Evolutionary conservation across 2,888 invertebrate species (phyloP), one percentile per base, ranked within the genome.

Genomic region (Lochmaea capreae): DNA sequence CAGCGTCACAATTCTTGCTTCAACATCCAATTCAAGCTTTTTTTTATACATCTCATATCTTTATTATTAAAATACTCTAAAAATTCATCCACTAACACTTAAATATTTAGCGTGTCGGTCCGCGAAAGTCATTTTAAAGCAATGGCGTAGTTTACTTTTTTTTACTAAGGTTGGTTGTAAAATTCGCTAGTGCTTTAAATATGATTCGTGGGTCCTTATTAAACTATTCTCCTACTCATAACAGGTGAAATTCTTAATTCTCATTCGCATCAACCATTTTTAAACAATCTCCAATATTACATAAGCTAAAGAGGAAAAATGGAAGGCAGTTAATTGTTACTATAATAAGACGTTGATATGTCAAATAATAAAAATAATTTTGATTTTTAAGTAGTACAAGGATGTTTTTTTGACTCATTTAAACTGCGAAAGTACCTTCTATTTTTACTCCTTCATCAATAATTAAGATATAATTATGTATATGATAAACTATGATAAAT

Each of bases 61-160:
- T 71, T 70, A 70, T 76, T 43, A 81, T 81, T 85, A 83, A 85
- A 84, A 85, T 84, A 85, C 76, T 84, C 85, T 85, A 85, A 83
- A 57, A 52, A 63, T 63, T 83, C 84, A 83, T 84, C 82, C 85
- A 85, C 86, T 85, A 85, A 86, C 86, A 85, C 85, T 84, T 85
- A 85, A 62, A 63, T 78, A 83, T 78, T 78, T 83, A 83, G 76
- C 80, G 81, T 81, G 80, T 83, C 83, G 83, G 83, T 81, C 52
- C 70, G 71, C 72, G 49, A 63, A 73, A 71, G 49, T 33, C 46
- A 71, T 65, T 49, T 39, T 63, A 74, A 71, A 67, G 61, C 65
- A 62, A 62, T 67, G 66, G 57, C 59, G 43, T 39, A 18, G 6
- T 14, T 49, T 49, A 49, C 3, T 8, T 39, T 39, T n/a, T 39